These are phyloP conservation scores for Orchestes rusci DNA, from an alignment of 2,888 invertebrate genomes.

Conservation along the genomic window DNA sequence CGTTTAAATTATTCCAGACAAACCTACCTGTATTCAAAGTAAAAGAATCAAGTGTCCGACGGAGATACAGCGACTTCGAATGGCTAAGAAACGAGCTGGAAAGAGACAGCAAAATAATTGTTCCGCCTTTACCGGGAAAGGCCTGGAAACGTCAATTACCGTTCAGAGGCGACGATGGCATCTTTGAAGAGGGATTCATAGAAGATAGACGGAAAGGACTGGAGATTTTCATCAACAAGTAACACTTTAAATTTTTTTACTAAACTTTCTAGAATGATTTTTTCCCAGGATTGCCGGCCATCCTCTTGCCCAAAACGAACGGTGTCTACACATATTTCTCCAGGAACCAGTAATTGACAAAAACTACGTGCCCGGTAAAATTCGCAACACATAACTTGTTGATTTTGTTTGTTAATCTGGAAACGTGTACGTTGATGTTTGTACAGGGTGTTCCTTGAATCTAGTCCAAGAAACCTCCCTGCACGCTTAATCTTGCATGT, in stretches of 20 bases:
- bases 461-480: too few species aligned
- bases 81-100: constrained; percentile 99
- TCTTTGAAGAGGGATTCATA: constrained; percentile 99
- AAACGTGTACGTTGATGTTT: too few species aligned
- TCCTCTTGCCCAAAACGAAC: constrained; percentile 96
- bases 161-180: constrained; percentile 97
- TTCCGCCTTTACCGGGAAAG: constrained; percentile 96
- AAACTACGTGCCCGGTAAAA: constrained; percentile 99
- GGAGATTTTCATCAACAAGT: constrained; percentile 98
- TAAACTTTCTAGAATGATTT: not conserved
- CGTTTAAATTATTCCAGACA: constrained; percentile 87
- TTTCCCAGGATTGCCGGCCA: constrained; percentile 85
- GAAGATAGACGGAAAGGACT: constrained; percentile 96
- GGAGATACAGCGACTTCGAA: constrained; percentile 99
- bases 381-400: constrained; percentile 80
- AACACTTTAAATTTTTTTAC: constrained; percentile 36
- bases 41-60: constrained; percentile 94
- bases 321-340: constrained; percentile 98
- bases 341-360: constrained; percentile 97
- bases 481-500: too few species aligned
- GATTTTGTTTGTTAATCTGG: too few species aligned
- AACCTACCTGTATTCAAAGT: constrained; percentile 99
- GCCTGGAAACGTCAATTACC: constrained; percentile 98
- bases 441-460: too few species aligned
- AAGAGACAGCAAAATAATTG: constrained; percentile 99